A percentile compares a stretch with the other conserved stretches of the same genome.
Conservation (phyloP, 2,797 vertebrate species). For the Notamacropus eugenii region DNA sequence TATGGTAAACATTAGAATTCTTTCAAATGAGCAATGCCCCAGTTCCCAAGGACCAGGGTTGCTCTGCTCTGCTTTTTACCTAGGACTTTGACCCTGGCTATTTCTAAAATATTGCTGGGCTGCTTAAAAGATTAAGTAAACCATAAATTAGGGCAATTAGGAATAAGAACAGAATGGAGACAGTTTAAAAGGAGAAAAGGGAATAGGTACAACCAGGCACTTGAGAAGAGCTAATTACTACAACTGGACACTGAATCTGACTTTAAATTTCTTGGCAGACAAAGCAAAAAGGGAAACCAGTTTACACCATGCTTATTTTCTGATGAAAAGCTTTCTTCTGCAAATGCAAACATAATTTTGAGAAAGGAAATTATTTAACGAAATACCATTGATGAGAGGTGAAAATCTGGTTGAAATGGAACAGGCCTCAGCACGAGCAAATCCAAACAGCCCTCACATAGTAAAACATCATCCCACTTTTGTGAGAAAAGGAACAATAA, state of each 20-base stretch:
- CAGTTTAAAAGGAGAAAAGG: neutral
- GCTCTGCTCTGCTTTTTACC: neutral
- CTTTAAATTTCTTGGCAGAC: neutral
- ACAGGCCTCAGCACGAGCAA: neutral
- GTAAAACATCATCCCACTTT: neutral
- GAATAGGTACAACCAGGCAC: neutral
- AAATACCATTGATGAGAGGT: conserved; percentile 6
- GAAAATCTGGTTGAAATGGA: conserved; percentile 30
- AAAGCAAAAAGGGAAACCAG: neutral
- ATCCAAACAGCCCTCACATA: conserved; percentile 9
- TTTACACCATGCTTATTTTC: neutral
- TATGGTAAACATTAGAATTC: neutral
- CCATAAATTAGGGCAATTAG: conserved; percentile 19
- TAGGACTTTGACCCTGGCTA: neutral
- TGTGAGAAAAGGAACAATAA: neutral
- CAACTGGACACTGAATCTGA: neutral
- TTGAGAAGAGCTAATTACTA: neutral
- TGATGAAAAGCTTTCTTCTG: conserved; percentile 13
- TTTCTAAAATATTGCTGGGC: conserved; percentile 13
- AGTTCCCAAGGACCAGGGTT: neutral
- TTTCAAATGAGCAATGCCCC: neutral
- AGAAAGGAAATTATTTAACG: conserved; percentile 9
- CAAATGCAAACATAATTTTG: neutral
- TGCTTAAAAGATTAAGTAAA: neutral
- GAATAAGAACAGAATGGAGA: neutral